Conservation (phyloP, 2,888 invertebrate genomes). For the Sacculina carcini region DNA sequence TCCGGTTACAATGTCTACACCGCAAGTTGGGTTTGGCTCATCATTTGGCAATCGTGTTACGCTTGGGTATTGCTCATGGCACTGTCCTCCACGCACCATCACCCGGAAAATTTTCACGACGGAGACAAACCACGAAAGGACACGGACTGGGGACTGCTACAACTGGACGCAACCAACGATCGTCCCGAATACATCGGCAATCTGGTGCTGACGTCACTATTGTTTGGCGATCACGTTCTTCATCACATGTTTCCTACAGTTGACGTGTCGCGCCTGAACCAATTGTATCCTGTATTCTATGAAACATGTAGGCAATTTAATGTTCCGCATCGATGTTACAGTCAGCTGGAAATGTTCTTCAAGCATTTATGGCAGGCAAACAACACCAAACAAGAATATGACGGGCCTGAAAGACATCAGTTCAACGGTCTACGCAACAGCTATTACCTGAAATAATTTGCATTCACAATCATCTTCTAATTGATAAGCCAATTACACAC, state of each 20-base stretch:
- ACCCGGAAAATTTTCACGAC: conserved; percentile 49
- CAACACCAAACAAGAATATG: no score
- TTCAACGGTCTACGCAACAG: no score
- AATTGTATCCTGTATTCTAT: conserved; percentile 33
- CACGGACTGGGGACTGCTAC: conserved; percentile 49
- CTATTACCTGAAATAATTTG: no score
- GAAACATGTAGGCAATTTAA: conserved; percentile 38
- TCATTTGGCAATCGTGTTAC: no score
- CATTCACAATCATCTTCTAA: no score
- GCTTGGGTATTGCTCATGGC: no score
- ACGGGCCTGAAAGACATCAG: no score
- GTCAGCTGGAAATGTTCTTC: conserved; percentile 32
- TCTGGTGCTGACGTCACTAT: conserved; percentile 36
- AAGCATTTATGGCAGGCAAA: no score
- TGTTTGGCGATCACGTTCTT: conserved; percentile 47
- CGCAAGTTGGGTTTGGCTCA: no score
- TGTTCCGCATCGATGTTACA: conserved; percentile 20
- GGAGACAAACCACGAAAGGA: conserved; percentile 35
- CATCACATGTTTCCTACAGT: conserved; percentile 58
- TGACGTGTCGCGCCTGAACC: conserved; percentile 37
- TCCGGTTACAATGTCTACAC: no score
- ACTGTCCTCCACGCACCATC: conserved; percentile 55
- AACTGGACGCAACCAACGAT: conserved; percentile 44
- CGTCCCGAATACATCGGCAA: conserved; percentile 35
- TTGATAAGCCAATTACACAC: no score